phyloP scores from a whole-genome alignment of 2,797 vertebrate species.

The Scolopax rusticola region DNA sequence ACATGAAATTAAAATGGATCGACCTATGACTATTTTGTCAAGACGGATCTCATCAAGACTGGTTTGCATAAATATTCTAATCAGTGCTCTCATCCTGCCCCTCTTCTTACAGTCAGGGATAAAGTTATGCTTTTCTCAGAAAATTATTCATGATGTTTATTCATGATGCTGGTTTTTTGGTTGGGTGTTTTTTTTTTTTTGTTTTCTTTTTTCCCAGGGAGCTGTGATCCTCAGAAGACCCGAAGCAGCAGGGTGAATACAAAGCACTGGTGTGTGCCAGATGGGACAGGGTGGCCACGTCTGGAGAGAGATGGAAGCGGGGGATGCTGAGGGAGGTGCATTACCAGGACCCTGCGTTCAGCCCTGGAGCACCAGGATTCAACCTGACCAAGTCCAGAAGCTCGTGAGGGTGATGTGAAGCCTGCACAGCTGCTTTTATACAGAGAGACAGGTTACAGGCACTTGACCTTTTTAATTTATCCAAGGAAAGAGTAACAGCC shows the following conservation, averaged over 20 bases:
- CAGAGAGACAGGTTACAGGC: not conserved
- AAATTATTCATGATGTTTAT: conserved; percentile 36
- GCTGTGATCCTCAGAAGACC: not conserved
- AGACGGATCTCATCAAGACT: not conserved
- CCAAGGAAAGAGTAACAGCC: not conserved
- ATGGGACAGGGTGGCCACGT: accelerated
- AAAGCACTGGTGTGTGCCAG: accelerated
- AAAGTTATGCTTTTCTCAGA: not conserved
- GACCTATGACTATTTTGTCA: not conserved
- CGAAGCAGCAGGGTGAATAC: not conserved
- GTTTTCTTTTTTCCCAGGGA: not conserved
- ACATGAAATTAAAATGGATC: not conserved
- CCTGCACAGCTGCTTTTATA: not conserved
- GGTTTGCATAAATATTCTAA: conserved; percentile 21
- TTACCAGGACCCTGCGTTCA: not conserved
- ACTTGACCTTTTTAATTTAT: conserved; percentile 20
- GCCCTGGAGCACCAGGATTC: not conserved
- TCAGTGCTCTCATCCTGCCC: not conserved
- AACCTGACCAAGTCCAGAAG: accelerated
- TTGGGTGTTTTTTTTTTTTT: not conserved
- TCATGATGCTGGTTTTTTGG: not conserved
- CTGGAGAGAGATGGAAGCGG: accelerated
- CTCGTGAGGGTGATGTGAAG: accelerated
- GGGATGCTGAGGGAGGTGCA: not conserved
- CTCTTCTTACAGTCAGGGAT: not conserved